phyloP scores from a whole-genome alignment of 1,140 invertebrate genomes.

The Ptiloglossa arizonensis region DNA sequence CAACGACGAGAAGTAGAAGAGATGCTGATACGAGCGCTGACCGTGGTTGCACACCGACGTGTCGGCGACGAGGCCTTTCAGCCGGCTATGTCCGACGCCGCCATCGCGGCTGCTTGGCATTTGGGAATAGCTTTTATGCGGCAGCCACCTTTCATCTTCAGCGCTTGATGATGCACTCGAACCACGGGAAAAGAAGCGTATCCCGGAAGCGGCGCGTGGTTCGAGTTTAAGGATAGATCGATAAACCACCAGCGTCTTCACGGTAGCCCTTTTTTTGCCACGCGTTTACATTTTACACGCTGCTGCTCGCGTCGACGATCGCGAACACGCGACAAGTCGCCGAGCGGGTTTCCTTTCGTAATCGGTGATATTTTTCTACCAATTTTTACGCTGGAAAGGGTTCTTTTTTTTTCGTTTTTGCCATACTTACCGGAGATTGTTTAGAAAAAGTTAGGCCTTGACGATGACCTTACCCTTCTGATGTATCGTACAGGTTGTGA shows the following conservation, averaged over 20 bases:
- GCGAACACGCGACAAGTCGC: not conserved
- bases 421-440: too few species aligned
- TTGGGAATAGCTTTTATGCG: slow-evolving; percentile 73
- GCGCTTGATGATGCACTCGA: slow-evolving; percentile 63
- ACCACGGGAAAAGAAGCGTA: slow-evolving; percentile 40
- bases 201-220: slow-evolving; percentile 3
- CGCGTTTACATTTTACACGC: too few species aligned
- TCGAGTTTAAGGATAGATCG: slow-evolving; percentile 14
- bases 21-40: slow-evolving; percentile 58
- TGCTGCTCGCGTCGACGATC: too few species aligned
- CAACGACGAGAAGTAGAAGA: slow-evolving; percentile 25
- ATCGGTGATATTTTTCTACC: not conserved
- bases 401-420: not conserved
- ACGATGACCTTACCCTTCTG: too few species aligned
- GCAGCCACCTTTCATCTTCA: slow-evolving; percentile 70
- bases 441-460: too few species aligned
- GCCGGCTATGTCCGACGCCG: slow-evolving; percentile 23
- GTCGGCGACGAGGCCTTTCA: slow-evolving; percentile 51
- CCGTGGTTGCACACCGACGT: slow-evolving; percentile 48
- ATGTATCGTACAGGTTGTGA: too few species aligned
- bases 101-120: slow-evolving; percentile 58
- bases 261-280: not conserved
- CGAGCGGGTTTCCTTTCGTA: too few species aligned
- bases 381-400: not conserved
- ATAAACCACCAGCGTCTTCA: not conserved